phyloP scores from a whole-genome alignment of 1,140 invertebrate species.

The Psilanteris sp. region DNA sequence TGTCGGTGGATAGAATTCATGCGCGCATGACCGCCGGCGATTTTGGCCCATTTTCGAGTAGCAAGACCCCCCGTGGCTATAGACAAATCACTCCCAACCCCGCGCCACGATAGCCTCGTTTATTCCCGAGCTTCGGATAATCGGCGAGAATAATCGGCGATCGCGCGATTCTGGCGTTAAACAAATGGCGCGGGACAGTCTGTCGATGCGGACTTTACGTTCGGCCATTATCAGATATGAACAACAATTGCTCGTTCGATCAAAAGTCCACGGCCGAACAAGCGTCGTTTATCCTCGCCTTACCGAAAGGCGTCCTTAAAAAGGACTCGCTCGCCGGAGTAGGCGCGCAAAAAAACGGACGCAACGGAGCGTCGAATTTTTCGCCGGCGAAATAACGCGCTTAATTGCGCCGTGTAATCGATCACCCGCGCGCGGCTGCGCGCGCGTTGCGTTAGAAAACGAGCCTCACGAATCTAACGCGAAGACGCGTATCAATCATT shows the following conservation, averaged over 20 bases:
- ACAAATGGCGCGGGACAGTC: conserved; percentile 62
- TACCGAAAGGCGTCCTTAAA: no score
- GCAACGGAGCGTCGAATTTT: not conserved
- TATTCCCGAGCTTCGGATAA: conserved; percentile 66
- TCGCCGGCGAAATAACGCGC: not conserved
- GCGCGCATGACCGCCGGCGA: conserved; percentile 26
- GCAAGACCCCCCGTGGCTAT: conserved; percentile 66
- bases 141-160: conserved; percentile 67
- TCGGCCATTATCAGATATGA: conserved; percentile 55
- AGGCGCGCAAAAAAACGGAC: not conserved
- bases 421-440: conserved; percentile 20
- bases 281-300: conserved; percentile 34
- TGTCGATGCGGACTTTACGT: conserved; percentile 62
- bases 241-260: conserved; percentile 48
- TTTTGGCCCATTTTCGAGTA: conserved; percentile 53
- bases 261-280: conserved; percentile 36
- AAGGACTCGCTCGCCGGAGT: not conserved
- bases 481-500: conserved; percentile 40
- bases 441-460: conserved; percentile 29
- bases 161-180: conserved; percentile 64
- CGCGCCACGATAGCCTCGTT: conserved; percentile 57
- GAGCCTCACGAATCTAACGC: conserved; percentile 24
- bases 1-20: conserved; percentile 43
- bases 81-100: conserved; percentile 68
- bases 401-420: conserved; percentile 27